Evolutionary conservation across 1,140 invertebrate genomes (phyloP), one percentile per base, ranked within the genome.

Genomic region (Nasonia giraulti): DNA sequence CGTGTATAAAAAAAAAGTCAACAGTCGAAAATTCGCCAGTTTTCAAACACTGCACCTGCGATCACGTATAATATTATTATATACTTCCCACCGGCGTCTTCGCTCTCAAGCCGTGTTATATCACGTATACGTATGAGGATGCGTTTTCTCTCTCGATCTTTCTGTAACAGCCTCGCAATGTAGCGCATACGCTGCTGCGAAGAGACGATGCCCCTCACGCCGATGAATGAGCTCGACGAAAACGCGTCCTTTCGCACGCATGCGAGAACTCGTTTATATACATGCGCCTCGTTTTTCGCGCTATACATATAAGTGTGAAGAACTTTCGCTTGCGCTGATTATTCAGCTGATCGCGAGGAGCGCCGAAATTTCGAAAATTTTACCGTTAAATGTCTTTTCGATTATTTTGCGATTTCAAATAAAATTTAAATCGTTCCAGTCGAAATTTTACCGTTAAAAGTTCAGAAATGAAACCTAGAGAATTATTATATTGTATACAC

Each of bases 201-300:
- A 62, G 20, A 62, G 17, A 17, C 55, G 47, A 50, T 50, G 12
- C 47, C 47, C 47, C 47, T 50, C 47, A 4, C 14, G n/a, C 82
- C 80, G 83, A 81, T 82, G 77, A 87, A 86, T 87, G 83, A 86
- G 86, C 81, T 85, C 83, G 68, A 74, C 71, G 71, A 74, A 74
- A 74, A 74, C 71, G 71, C 71, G 17, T 62, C 20, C 20, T 62
- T 62, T 62, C 17, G 20, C 55, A 62, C 55, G 20, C 20, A n/a
- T n/a, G 6, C 20, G 55, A 62, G 55, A 62, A 62, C 55, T 17
- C 20, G 55, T 62, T 62, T n/a, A 62, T 20, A n/a, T 62, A n/a
- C 7, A 20, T 17, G 55, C 20, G 20, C 17, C 20, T 62, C 5
- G 20, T 62, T 62, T 62, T 62, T 62, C 55, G 17, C 17, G 55